Conservation (phyloP, 2,113 vertebrate species). For the Equus quagga region DNA sequence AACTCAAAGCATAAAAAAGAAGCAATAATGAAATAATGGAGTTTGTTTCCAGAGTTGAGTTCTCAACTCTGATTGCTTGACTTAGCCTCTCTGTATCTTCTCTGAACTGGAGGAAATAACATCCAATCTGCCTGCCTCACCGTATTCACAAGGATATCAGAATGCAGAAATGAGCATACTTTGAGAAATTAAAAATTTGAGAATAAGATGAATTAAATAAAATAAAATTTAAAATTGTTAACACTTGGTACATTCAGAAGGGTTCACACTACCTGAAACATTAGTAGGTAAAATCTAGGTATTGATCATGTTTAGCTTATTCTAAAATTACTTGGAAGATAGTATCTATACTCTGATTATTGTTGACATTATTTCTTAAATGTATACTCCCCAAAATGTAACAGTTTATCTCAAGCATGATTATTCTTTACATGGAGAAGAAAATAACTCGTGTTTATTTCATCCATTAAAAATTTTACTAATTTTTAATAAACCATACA, state of each 20-base stretch:
- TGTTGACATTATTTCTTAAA: constrained; percentile 6
- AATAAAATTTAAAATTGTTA: constrained; percentile 14
- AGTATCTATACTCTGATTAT: neutral
- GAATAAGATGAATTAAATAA: neutral
- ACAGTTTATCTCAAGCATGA: neutral
- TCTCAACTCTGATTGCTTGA: neutral
- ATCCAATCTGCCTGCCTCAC: neutral
- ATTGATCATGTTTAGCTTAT: neutral
- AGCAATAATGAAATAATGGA: neutral
- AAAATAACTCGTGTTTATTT: neutral
- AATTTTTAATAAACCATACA: neutral
- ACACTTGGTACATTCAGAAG: neutral
- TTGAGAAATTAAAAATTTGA: neutral
- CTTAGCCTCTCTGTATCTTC: neutral
- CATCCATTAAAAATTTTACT: neutral
- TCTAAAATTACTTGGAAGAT: constrained; percentile 4
- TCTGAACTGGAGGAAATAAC: neutral
- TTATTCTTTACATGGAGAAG: neutral
- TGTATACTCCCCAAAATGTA: neutral
- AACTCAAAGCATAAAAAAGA: neutral
- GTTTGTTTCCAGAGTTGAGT: neutral
- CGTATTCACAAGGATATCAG: neutral
- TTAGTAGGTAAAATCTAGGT: neutral
- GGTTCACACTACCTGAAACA: neutral
- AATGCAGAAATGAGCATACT: neutral